phyloP scores from a whole-genome alignment of 2,797 vertebrate species.

The Typhlichthys subterraneus region DNA sequence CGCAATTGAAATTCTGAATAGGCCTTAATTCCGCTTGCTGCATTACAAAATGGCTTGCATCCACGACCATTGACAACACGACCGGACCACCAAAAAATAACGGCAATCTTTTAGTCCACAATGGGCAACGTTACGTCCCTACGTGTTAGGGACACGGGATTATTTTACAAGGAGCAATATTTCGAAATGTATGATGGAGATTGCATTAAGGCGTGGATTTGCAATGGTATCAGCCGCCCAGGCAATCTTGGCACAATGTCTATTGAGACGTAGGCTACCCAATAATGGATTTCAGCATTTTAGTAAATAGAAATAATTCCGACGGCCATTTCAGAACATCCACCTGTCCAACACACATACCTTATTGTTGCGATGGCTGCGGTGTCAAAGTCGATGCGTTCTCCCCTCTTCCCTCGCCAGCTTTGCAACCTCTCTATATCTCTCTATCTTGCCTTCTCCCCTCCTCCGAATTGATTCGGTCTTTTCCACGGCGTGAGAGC shows the following conservation, averaged over 20 bases:
- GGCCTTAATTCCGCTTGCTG: slow-evolving; percentile 79
- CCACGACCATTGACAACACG: slow-evolving; percentile 69
- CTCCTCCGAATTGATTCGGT: slow-evolving; percentile 65
- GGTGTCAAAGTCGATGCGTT: slow-evolving; percentile 54
- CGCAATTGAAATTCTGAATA: slow-evolving; percentile 80
- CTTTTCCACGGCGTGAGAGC: slow-evolving; percentile 68
- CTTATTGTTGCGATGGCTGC: slow-evolving; percentile 54
- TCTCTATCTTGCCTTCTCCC: slow-evolving; percentile 43
- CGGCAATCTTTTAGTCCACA: slow-evolving; percentile 6
- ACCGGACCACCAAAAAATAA: slow-evolving; percentile 58
- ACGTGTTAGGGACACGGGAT: too few relatives aligned
- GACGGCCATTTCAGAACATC: slow-evolving; percentile 55
- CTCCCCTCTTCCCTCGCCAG: slow-evolving; percentile 39
- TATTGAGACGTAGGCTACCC: neutral
- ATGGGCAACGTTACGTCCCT: too few relatives aligned
- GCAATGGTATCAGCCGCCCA: too few relatives aligned
- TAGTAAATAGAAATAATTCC: slow-evolving; percentile 56
- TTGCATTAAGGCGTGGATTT: too few relatives aligned
- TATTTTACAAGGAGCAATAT: too few relatives aligned
- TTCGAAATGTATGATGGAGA: too few relatives aligned
- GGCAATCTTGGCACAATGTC: too few relatives aligned
- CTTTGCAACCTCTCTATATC: slow-evolving; percentile 47
- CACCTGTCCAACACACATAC: slow-evolving; percentile 63
- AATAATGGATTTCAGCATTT: slow-evolving; percentile 29
- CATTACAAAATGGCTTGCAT: slow-evolving; percentile 79